phyloP scores from a whole-genome alignment of 2,113 vertebrate species.

The Ceyx margarethae region DNA sequence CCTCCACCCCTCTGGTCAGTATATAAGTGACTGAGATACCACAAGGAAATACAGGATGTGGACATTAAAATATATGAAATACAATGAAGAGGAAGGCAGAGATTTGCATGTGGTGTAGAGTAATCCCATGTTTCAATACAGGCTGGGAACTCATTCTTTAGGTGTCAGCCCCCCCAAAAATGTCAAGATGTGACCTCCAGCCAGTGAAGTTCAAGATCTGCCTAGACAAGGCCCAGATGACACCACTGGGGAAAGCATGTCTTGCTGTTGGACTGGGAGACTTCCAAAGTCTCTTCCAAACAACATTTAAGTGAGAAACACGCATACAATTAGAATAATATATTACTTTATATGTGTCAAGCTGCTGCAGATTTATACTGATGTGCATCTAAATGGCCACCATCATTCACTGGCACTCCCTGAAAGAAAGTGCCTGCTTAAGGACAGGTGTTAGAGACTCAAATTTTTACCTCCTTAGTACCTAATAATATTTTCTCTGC shows the following conservation, averaged over 20 bases:
- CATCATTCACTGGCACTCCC: neutral
- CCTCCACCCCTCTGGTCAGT: neutral
- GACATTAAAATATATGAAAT: neutral
- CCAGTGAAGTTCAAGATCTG: neutral
- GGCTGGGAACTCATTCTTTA: neutral
- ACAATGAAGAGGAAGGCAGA: neutral
- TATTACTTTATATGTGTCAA: neutral
- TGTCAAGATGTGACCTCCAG: neutral
- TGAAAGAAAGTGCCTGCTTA: neutral
- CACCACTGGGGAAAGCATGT: fast-evolving
- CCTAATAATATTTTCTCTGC: neutral
- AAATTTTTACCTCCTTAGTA: neutral
- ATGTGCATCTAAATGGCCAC: neutral
- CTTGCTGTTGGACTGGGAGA: neutral
- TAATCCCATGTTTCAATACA: neutral
- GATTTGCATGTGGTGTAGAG: neutral
- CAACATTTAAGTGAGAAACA: neutral
- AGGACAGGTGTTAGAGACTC: neutral
- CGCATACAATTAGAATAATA: neutral
- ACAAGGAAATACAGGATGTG: fast-evolving
- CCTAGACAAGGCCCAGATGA: neutral
- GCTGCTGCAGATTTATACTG: neutral
- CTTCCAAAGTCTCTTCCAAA: neutral
- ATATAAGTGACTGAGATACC: neutral
- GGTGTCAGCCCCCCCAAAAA: neutral